These are phyloP conservation scores for Yponomeuta malinellus DNA, from an alignment of 2,888 invertebrate genomes.

Conservation along the genomic window DNA sequence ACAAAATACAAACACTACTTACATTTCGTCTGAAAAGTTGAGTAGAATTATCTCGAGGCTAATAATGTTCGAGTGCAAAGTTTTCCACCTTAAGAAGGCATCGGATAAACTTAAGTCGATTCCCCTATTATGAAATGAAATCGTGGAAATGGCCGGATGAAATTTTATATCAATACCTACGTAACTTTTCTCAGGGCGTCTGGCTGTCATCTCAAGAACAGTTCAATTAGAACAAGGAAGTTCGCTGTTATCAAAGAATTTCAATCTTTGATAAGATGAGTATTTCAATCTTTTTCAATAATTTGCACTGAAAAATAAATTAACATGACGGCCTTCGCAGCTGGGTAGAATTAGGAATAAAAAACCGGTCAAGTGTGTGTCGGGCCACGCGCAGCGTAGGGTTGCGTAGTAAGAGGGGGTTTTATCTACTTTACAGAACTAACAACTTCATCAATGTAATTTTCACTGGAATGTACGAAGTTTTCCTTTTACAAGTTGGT, in stretches of 20 bases:
- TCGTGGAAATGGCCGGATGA: conserved; percentile 31
- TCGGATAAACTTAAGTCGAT: background rate
- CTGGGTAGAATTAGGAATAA: background rate
- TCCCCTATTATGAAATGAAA: conserved; percentile 18
- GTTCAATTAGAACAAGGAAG: conserved; percentile 9
- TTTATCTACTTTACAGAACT: too few species aligned
- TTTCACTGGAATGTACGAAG: too few species aligned
- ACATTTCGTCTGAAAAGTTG: background rate
- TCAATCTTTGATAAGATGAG: background rate
- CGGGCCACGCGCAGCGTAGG: too few species aligned
- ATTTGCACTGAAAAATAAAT: background rate
- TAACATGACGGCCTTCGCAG: background rate
- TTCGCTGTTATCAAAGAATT: background rate
- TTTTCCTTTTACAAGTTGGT: too few species aligned
- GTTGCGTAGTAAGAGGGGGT: too few species aligned
- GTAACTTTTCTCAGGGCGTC: conserved; percentile 26
- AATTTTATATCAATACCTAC: conserved; percentile 50
- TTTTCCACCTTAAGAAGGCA: conserved; percentile 21
- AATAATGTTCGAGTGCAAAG: conserved; percentile 2
- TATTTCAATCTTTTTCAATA: too few species aligned
- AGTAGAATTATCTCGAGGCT: background rate
- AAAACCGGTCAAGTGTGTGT: background rate
- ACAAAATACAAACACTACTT: background rate
- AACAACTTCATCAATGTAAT: too few species aligned
- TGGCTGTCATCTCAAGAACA: background rate